Conservation (phyloP, 35 echinoderm and acorn worm genomes). For the Hemicentrotus pulcherrimus region DNA sequence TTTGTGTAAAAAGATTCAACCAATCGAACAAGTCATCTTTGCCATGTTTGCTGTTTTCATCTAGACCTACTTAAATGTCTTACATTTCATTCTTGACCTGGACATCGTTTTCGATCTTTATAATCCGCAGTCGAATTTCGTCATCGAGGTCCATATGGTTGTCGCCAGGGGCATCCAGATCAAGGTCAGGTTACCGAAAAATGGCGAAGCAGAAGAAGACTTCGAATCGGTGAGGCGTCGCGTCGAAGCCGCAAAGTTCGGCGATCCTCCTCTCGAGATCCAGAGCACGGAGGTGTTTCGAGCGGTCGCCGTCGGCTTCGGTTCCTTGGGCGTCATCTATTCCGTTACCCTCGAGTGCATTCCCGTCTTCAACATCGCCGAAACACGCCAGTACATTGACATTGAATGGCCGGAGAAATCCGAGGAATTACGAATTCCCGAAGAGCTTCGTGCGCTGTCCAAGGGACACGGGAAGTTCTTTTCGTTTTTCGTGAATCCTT, state of each 20-base stretch:
- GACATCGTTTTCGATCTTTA: neutral
- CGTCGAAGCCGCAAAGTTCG: conserved; percentile 73
- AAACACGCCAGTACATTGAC: conserved; percentile 74
- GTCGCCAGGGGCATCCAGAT: conserved; percentile 83
- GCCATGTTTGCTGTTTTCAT: neutral
- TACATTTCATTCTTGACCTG: neutral
- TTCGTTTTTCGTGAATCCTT: conserved; percentile 91
- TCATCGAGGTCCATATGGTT: conserved; percentile 78
- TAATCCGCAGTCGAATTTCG: conserved; percentile 78
- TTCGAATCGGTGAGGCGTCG: conserved; percentile 75
- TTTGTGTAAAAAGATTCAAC: no score
- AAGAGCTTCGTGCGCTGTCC: conserved; percentile 67
- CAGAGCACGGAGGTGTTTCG: conserved; percentile 83
- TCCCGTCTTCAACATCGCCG: conserved; percentile 80
- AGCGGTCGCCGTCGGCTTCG: conserved; percentile 89
- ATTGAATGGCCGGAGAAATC: conserved; percentile 79
- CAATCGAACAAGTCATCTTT: no score
- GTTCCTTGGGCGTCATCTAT: conserved; percentile 88
- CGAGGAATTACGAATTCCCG: conserved; percentile 60
- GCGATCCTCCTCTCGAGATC: conserved; percentile 74
- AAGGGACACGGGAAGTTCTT: conserved; percentile 90
- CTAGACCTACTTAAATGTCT: neutral
- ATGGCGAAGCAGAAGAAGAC: conserved; percentile 79
- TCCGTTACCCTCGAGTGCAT: conserved; percentile 82
- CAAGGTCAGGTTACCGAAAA: conserved; percentile 61